These are phyloP conservation scores for Lontra canadensis DNA, from an alignment of 2,113 vertebrate species.

Conservation along the genomic window DNA sequence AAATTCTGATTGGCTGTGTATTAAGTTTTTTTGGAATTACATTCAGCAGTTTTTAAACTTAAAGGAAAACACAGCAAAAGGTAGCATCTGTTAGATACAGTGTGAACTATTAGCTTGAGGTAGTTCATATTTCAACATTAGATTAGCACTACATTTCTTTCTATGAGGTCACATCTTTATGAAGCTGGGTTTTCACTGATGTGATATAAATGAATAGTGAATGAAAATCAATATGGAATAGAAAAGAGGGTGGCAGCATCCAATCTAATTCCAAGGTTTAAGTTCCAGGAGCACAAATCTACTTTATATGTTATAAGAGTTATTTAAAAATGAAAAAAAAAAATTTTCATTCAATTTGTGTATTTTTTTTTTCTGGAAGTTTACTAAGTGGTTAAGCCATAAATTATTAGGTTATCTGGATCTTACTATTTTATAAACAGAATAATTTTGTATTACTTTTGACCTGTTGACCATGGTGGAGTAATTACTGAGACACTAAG, in stretches of 20 bases:
- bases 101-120: conserved; percentile 2
- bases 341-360: background rate
- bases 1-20: background rate
- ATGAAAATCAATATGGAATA: conserved; percentile 22
- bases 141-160: background rate
- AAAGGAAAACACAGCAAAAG: conserved; percentile 47
- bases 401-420: background rate
- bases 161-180: conserved; percentile 11
- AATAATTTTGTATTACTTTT: background rate
- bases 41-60: conserved; percentile 18
- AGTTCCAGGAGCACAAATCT: background rate
- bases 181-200: conserved; percentile 14
- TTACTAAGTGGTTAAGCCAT: background rate
- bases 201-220: conserved; percentile 4
- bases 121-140: conserved; percentile 46
- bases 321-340: background rate
- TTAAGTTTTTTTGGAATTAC: conserved; percentile 1
- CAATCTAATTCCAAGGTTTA: background rate
- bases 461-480: background rate
- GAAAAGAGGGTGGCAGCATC: background rate
- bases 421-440: background rate
- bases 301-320: background rate
- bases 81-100: background rate
- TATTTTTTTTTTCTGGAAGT: background rate
- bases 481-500: background rate